Conservation (phyloP, 2,113 vertebrate genomes). For the Lota lota region DNA sequence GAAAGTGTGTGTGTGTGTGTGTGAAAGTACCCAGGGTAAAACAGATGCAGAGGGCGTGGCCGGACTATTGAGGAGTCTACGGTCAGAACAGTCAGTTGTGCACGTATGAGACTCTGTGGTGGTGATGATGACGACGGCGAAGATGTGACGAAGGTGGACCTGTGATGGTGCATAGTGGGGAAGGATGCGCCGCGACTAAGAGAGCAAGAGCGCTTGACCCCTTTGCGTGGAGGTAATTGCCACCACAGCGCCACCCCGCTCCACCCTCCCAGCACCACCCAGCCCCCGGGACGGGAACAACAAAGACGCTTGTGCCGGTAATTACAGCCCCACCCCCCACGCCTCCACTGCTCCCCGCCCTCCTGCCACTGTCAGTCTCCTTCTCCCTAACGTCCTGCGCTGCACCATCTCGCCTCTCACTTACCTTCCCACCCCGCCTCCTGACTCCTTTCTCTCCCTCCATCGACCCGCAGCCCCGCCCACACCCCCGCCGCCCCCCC, state of each 20-base stretch:
- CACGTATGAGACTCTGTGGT: not conserved
- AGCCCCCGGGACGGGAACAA: slow-evolving; percentile 40
- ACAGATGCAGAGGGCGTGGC: no score
- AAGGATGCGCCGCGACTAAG: slow-evolving; percentile 2
- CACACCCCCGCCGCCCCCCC: not conserved
- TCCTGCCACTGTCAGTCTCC: slow-evolving; percentile 54
- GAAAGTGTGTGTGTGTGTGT: no score
- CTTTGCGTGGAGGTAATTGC: slow-evolving; percentile 50
- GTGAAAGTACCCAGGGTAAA: no score
- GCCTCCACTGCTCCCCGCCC: slow-evolving; percentile 1
- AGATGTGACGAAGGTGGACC: not conserved
- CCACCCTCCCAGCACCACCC: slow-evolving; percentile 14
- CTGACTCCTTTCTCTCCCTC: slow-evolving; percentile 41
- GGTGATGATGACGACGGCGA: not conserved
- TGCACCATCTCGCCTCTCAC: slow-evolving; percentile 49
- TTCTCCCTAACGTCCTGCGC: slow-evolving; percentile 46
- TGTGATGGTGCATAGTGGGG: slow-evolving; percentile 2
- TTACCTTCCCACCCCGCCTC: slow-evolving; percentile 38
- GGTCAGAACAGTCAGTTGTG: no score
- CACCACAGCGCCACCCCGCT: slow-evolving; percentile 22
- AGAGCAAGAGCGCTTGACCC: slow-evolving; percentile 47
- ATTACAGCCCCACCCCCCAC: slow-evolving; percentile 42
- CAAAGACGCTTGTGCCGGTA: slow-evolving; percentile 56
- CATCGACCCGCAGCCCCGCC: slow-evolving; percentile 7
- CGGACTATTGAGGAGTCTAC: no score